A percentile compares a stretch with the other conserved stretches of the same genome.
Conservation (phyloP, 2,888 invertebrate species). For the Blomia tropicalis region DNA sequence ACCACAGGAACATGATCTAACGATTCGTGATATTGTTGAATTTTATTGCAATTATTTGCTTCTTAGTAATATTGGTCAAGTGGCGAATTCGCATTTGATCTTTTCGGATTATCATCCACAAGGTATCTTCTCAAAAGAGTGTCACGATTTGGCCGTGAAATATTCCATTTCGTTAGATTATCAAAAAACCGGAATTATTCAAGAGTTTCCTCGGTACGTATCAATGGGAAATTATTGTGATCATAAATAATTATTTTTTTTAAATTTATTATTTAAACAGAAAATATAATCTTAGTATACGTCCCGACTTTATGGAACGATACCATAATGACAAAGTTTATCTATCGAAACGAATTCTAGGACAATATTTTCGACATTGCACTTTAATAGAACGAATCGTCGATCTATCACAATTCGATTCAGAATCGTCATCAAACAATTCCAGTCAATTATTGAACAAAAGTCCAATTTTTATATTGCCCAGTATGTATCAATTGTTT, state of each 20-base stretch:
- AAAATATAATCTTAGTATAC: slow-evolving; percentile 20
- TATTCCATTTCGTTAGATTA: slow-evolving; percentile 28
- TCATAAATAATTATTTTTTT: not conserved
- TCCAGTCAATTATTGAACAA: not conserved
- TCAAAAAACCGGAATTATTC: slow-evolving; percentile 29
- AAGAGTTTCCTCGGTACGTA: not conserved
- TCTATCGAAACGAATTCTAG: slow-evolving; percentile 28
- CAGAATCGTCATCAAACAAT: not conserved
- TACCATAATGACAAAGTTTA: slow-evolving; percentile 26
- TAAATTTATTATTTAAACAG: no score
- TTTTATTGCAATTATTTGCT: slow-evolving; percentile 27
- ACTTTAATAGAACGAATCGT: slow-evolving; percentile 24
- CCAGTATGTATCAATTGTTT: no score
- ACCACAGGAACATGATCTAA: not conserved
- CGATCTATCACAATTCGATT: not conserved
- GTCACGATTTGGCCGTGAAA: slow-evolving; percentile 26
- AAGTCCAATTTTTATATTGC: not conserved
- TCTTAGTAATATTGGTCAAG: slow-evolving; percentile 28
- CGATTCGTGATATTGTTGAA: slow-evolving; percentile 28
- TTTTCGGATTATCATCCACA: slow-evolving; percentile 26
- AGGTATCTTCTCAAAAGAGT: slow-evolving; percentile 27
- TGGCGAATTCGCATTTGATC: slow-evolving; percentile 30
- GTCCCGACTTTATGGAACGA: slow-evolving; percentile 31
- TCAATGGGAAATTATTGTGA: not conserved
- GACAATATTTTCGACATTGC: slow-evolving; percentile 27